Conservation (phyloP, 2,888 invertebrate species). For the Drosophila eohydei region DNA sequence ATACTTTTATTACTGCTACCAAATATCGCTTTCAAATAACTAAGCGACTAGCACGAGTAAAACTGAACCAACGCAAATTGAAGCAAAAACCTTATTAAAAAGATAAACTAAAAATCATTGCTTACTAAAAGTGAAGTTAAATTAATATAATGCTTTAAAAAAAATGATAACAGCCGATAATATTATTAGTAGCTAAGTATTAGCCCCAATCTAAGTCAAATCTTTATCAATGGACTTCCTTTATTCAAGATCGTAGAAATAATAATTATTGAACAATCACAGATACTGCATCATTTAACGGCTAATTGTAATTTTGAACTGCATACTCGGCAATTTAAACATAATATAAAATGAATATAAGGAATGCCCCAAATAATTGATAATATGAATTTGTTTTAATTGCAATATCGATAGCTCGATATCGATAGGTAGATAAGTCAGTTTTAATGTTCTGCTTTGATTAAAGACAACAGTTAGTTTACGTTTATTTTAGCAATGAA, state of each 20-base stretch:
- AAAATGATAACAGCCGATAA: background rate
- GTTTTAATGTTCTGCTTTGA: background rate
- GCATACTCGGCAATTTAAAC: background rate
- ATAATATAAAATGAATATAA: background rate
- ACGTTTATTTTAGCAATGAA: background rate
- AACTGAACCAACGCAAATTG: background rate
- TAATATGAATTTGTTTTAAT: background rate
- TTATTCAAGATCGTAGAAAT: too few relatives aligned
- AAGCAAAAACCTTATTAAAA: background rate
- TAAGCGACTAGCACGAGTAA: background rate
- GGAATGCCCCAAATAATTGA: background rate
- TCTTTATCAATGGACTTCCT: too few relatives aligned
- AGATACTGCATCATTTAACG: background rate
- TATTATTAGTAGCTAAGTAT: too few relatives aligned
- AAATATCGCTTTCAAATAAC: background rate
- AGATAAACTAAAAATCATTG: background rate
- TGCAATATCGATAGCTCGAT: background rate
- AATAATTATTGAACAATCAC: too few relatives aligned
- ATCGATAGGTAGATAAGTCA: too few relatives aligned
- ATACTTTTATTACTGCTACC: background rate
- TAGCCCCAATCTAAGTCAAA: too few relatives aligned
- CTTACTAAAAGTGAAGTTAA: background rate
- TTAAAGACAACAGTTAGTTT: background rate
- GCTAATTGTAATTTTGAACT: background rate
- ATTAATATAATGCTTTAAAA: background rate